Evolutionary conservation across 2,113 vertebrate species (phyloP).

Genomic region (Forbesichthys papilliferus): DNA sequence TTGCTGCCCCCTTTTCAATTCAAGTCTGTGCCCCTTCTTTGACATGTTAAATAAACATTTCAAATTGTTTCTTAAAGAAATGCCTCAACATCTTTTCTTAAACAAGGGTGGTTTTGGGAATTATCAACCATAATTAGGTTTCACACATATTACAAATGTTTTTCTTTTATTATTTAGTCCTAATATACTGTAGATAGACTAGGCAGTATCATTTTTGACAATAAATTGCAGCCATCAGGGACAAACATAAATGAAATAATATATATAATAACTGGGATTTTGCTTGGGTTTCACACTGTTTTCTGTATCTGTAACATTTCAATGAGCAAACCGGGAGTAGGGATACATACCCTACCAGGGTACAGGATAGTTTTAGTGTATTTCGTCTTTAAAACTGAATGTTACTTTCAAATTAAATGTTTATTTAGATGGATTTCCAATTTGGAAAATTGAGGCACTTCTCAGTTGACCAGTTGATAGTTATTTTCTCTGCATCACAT

Average conservation of each 20-base stretch:
- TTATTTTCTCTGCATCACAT: conserved; percentile 27
- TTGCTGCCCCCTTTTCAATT: conserved; percentile 71
- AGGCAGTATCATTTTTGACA: conserved; percentile 13
- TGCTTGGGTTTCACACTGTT: neutral
- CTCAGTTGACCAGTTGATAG: conserved; percentile 1
- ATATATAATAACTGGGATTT: conserved; percentile 18
- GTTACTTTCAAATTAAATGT: conserved; percentile 64
- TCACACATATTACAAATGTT: conserved; percentile 8
- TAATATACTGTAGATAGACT: conserved; percentile 18
- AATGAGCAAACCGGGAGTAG: too few relatives aligned
- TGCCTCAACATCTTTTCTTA: conserved; percentile 40
- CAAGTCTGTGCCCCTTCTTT: conserved; percentile 75
- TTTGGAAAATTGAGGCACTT: neutral
- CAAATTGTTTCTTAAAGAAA: conserved; percentile 78
- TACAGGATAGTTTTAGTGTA: neutral
- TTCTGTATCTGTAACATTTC: neutral
- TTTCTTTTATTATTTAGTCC: conserved; percentile 14
- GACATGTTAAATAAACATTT: conserved; percentile 83
- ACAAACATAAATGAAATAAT: too few relatives aligned
- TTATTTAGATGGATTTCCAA: conserved; percentile 9
- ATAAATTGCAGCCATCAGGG: too few relatives aligned
- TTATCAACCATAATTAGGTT: conserved; percentile 24
- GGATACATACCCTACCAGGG: too few relatives aligned
- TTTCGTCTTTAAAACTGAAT: conserved; percentile 39
- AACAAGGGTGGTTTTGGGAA: conserved; percentile 14